Evolutionary conservation across 2,888 invertebrate genomes (phyloP).

Genomic region (Thelaira solivaga): DNA sequence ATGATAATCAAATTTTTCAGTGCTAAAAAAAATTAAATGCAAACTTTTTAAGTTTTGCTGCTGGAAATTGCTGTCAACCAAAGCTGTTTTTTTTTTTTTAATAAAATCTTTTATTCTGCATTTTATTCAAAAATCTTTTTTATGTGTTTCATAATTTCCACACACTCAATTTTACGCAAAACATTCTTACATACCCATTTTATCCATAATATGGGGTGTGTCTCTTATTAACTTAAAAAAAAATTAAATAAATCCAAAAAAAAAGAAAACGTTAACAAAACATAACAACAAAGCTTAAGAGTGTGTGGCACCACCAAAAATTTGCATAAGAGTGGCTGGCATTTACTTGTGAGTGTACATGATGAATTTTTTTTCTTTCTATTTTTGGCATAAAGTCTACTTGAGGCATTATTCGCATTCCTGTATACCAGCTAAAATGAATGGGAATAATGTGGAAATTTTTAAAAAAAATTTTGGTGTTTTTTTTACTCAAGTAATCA

Average conservation of each 20-base stretch:
- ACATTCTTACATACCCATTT: background rate
- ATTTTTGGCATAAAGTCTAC: constrained; percentile 43
- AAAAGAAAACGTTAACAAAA: background rate
- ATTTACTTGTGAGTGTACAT: constrained; percentile 58
- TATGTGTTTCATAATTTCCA: constrained; percentile 14
- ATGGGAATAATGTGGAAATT: constrained; percentile 7
- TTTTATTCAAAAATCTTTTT: constrained; percentile 12
- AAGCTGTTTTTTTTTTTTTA: constrained; percentile 6
- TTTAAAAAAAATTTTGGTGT: background rate
- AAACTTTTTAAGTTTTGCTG: too few relatives aligned
- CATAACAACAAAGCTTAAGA: constrained; percentile 12
- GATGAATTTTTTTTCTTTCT: too few relatives aligned
- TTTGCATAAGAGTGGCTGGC: constrained; percentile 60
- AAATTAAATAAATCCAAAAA: background rate
- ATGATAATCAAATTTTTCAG: too few relatives aligned
- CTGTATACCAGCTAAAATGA: background rate
- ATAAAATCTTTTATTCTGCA: background rate
- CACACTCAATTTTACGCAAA: constrained; percentile 20
- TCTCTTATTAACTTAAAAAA: too few relatives aligned
- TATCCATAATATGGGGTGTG: background rate
- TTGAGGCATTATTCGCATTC: background rate
- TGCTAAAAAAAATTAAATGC: too few relatives aligned
- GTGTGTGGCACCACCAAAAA: constrained; percentile 33
- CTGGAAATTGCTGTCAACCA: too few relatives aligned
- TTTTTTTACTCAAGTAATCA: background rate